Evolutionary conservation across 2,113 vertebrate genomes (phyloP), one percentile per base, ranked within the genome.

Genomic region (Hiodon alosoides): DNA sequence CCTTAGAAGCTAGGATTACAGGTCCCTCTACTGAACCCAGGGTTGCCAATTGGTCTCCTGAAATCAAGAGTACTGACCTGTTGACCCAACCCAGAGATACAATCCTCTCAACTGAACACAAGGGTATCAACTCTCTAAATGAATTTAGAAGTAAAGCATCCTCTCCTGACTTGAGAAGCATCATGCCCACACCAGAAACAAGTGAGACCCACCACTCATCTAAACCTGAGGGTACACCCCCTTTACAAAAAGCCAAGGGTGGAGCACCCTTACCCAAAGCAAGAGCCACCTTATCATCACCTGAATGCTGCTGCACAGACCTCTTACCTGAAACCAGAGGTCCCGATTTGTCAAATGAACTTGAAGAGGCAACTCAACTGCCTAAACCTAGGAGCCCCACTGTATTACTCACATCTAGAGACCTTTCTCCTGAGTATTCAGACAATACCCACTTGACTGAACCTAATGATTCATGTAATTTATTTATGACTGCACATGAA

Each of bases 31-130:
- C 80, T 48, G 78, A 80, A 50, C 50, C 71, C 67, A 61, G 14
- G 51, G 71, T 6, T 77, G 81, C 83, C 85, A 64, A 81, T 83
- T 75, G 14, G 13, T 69, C 67, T 53, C 50, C 58, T 4, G 9
- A 61, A 51, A 48, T 4, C 16, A 52, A 17, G 57, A 52, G 13
- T 52, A 61, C n/a, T 47, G 6, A 17, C 55, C 9, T 6, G 13
- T 57, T 61, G 16, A 2, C 31, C 10, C 13, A 55, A 57, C 11
- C 31, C 10, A 16, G 11, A 7, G 73, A 10, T 53, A 67, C 62
- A 67, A 74, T 66, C 7, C 73, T 5, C 57, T 77, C 76, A 62
- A 17, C 77, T 77, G 59, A 79, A 66, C 73, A 55, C 53, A 67
- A 75, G 4, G 80, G 9, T 5, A 75, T 13, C 72, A 75, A 69